Conservation (phyloP, 1,140 invertebrate genomes). For the Zophobas atratus region DNA sequence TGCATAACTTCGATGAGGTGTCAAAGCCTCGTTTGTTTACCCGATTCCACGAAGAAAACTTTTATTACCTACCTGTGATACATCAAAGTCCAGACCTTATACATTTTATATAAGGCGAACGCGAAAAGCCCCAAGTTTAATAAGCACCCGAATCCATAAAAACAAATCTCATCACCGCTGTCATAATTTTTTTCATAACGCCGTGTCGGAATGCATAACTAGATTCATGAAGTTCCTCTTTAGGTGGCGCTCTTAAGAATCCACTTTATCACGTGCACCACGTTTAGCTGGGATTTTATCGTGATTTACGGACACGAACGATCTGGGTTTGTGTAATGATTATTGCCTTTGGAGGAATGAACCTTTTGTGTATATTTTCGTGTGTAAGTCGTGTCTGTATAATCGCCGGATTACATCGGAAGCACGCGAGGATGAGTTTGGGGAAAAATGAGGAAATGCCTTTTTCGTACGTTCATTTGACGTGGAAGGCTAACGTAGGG, state of each 20-base stretch:
- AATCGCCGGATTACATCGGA: neutral
- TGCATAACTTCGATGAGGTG: slow-evolving; percentile 9
- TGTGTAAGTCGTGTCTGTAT: neutral
- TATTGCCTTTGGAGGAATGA: neutral
- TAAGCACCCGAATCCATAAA: slow-evolving; percentile 1
- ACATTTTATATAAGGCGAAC: slow-evolving; percentile 3
- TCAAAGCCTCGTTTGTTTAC: slow-evolving; percentile 25
- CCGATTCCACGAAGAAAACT: slow-evolving; percentile 21
- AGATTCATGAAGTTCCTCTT: slow-evolving; percentile 7
- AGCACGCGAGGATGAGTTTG: too few species aligned
- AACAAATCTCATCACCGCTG: neutral
- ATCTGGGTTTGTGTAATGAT: neutral
- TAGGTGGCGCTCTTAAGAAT: slow-evolving; percentile 2
- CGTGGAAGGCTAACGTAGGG: too few species aligned
- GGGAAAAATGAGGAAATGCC: too few species aligned
- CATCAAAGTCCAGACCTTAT: slow-evolving; percentile 37
- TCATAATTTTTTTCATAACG: too few species aligned
- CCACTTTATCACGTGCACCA: slow-evolving; percentile 1
- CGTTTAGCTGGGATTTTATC: slow-evolving; percentile 1
- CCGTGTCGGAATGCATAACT: neutral
- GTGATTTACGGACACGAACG: neutral
- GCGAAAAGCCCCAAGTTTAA: neutral
- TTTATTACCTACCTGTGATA: slow-evolving; percentile 36
- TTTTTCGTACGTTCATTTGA: too few species aligned
- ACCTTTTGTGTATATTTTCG: neutral